Percentiles rank a stretch among this genome's conserved stretches.
phyloP scores from a whole-genome alignment of 2,113 vertebrate genomes.

The Petaurus breviceps region DNA sequence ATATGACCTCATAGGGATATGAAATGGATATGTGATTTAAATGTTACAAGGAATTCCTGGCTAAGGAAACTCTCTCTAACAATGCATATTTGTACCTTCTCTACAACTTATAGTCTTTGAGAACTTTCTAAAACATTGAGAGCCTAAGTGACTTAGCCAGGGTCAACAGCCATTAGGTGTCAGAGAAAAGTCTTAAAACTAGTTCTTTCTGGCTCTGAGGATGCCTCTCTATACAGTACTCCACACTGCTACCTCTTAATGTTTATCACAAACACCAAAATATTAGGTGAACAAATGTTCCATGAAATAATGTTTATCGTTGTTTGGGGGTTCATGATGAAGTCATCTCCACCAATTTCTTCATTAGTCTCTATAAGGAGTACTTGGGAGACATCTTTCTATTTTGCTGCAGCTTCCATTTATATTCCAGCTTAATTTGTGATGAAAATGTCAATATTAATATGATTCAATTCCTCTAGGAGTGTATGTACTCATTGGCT shows the following conservation, averaged over 20 bases:
- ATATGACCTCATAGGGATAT: not conserved
- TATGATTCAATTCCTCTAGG: not conserved
- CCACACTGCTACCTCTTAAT: not conserved
- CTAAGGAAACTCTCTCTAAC: not conserved
- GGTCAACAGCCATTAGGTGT: not conserved
- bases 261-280: not conserved
- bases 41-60: not conserved
- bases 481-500: not conserved
- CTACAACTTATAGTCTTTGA: not conserved
- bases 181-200: not conserved
- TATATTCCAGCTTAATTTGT: not conserved
- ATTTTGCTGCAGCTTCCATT: not conserved
- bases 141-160: not conserved
- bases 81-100: not conserved
- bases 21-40: not conserved
- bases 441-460: not conserved
- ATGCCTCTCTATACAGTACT: not conserved
- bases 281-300: not conserved
- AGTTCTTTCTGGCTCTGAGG: not conserved
- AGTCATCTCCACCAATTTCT: not conserved
- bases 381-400: not conserved
- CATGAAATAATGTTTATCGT: not conserved
- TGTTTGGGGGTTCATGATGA: not conserved
- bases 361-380: not conserved
- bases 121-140: not conserved